A percentile compares a stretch with the other conserved stretches of the same genome.
These are phyloP conservation scores for Cynoglossus semilaevis DNA, from an alignment of 2,113 vertebrate genomes.

Conservation along the genomic window DNA sequence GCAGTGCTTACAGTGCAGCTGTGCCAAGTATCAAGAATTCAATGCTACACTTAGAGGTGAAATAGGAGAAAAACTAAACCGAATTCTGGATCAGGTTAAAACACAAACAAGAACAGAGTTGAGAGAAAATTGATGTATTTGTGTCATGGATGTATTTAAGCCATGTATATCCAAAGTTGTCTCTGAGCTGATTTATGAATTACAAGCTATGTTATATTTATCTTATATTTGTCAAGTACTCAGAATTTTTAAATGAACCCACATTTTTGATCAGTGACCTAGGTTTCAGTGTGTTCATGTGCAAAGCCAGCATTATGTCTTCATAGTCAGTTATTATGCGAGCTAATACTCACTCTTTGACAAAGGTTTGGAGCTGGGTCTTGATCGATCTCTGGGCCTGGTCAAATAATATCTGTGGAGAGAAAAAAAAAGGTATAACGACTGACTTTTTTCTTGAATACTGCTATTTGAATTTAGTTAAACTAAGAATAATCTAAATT, in stretches of 20 bases:
- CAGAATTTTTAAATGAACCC: background rate
- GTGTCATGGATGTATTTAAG: too few relatives aligned
- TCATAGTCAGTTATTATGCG: background rate
- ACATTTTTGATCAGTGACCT: background rate
- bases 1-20: constrained; percentile 23
- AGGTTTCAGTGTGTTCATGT: background rate
- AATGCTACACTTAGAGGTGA: constrained; percentile 3
- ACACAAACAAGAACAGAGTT: too few relatives aligned
- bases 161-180: background rate
- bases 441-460: too few relatives aligned
- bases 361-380: constrained; percentile 91
- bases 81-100: background rate
- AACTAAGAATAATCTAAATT: too few relatives aligned
- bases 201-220: too few relatives aligned
- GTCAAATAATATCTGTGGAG: constrained; percentile 91
- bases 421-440: constrained; percentile 24
- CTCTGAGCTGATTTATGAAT: too few relatives aligned
- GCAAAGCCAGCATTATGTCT: background rate
- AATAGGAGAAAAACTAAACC: background rate
- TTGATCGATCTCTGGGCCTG: constrained; percentile 97
- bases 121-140: background rate
- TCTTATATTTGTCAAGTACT: background rate
- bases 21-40: constrained; percentile 12
- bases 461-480: too few relatives aligned
- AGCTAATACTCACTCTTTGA: constrained; percentile 91